Base-by-base conservation (phyloP, 2,888 invertebrate genomes). In the Pimpla rufipes region DNA sequence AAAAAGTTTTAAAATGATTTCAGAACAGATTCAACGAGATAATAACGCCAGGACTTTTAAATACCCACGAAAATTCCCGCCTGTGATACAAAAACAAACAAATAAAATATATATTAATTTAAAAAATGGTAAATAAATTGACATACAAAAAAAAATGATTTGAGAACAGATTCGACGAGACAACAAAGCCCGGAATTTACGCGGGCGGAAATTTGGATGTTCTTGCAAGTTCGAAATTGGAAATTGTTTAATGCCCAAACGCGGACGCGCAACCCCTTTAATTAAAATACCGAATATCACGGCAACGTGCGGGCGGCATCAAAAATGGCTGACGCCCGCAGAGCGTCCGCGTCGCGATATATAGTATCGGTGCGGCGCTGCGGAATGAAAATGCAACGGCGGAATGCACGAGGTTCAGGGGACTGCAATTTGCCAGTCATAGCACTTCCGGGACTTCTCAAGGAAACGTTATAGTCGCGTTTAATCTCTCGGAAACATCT, bases 371-470 rank as follows among this genome's bases (percentile, higher is more conserved):
- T 67, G 47, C 59, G 40, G 45, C 52, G 47, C 42, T 55, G 62
- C 23, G 47, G 73, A 59, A 68, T 74, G 80, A 81, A 75, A 78
- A 80, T 78, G 74, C 78, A 71, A 29, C 74, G 70, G 52, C 66
- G 77, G 70, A 84, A 84, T 81, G 55, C 66, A 78, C 64, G 71
- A 64, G 78, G 64, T 71, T 79, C 64, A 52, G 78, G 70, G 74
- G 81, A 67, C 74, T 84, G 81, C 81, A 84, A 84, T 84, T 84
- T 84, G 81, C 84, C 81, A 81, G 84, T 81, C 84, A 84, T 78
- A 78, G 74, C 70, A 84, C 84, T 84, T 84, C 84, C 84, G 84
- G 84, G 81, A 84, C 84, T 84, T 81, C 78, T 84, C 80, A 84
- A 84, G 80, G 78, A 84, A 84, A 84, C 70, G 80, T 84, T 81